A percentile compares a stretch with the other conserved stretches of the same genome.
These are phyloP conservation scores for Acanthis flammea DNA, from an alignment of 2,797 vertebrate species.

Conservation along the genomic window DNA sequence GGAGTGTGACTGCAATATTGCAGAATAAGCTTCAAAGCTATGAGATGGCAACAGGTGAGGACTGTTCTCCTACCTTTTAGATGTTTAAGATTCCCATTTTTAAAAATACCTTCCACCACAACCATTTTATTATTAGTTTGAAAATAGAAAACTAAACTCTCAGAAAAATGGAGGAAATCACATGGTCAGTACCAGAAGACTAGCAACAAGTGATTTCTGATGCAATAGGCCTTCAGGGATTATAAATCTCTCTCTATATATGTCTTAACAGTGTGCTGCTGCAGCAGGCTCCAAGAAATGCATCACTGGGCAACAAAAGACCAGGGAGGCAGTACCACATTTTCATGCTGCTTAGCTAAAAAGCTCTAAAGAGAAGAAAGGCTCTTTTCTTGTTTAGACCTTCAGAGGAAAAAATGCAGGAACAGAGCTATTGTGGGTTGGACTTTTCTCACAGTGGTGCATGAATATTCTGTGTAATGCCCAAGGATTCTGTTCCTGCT, in stretches of 20 bases:
- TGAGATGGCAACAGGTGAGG: not conserved
- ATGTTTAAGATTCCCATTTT: not conserved
- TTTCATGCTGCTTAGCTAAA: not conserved
- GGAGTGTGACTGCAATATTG: not conserved
- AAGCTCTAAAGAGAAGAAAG: not conserved
- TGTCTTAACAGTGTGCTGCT: not conserved
- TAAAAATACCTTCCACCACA: not conserved
- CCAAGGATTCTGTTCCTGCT: not conserved
- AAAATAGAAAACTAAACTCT: not conserved
- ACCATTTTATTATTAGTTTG: not conserved
- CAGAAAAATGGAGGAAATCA: not conserved
- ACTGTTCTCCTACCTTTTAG: not conserved
- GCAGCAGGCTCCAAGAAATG: not conserved
- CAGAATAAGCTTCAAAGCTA: not conserved
- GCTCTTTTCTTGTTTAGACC: not conserved
- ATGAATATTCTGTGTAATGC: not conserved
- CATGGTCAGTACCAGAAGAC: not conserved
- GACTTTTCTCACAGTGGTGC: not conserved
- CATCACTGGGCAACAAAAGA: not conserved
- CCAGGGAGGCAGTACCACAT: not conserved
- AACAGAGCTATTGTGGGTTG: not conserved
- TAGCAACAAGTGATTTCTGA: not conserved
- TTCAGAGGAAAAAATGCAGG: not conserved
- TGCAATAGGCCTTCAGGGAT: not conserved
- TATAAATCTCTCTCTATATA: not conserved